A percentile compares a stretch with the other conserved stretches of the same genome.
phyloP scores from a whole-genome alignment of 2,797 vertebrate species.

The Melopsittacus undulatus region DNA sequence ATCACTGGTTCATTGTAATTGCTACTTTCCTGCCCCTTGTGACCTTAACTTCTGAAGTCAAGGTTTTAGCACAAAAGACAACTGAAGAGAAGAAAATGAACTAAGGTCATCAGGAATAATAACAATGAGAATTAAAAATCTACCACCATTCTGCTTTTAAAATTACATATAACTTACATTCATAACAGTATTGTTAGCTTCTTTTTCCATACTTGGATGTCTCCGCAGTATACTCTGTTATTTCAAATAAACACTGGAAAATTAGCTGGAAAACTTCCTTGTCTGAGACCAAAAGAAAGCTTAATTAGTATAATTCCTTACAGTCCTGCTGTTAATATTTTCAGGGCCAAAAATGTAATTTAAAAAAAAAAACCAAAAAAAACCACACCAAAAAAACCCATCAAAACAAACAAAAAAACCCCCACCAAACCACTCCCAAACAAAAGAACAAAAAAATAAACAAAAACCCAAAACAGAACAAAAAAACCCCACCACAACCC shows the following conservation, averaged over 20 bases:
- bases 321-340: conserved; percentile 18
- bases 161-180: not conserved
- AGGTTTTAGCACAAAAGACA: not conserved
- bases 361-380: not conserved
- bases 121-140: not conserved
- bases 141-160: not conserved
- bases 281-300: not conserved
- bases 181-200: not conserved
- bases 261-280: not conserved
- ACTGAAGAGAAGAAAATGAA: not conserved
- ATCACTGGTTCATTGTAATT: not conserved
- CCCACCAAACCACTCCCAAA: no score
- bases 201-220: not conserved
- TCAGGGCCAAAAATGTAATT: not conserved
- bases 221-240: not conserved
- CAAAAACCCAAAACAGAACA: not conserved
- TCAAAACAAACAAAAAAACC: no score
- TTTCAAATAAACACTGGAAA: not conserved
- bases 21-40: not conserved
- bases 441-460: not conserved
- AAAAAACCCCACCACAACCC: not conserved
- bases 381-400: no score
- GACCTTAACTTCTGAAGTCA: not conserved
- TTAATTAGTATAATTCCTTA: not conserved
- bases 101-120: not conserved